Base-by-base conservation (phyloP, 30 jellyfish, hydroid and myxozoan genomes). In the Rhopilema esculentum region DNA sequence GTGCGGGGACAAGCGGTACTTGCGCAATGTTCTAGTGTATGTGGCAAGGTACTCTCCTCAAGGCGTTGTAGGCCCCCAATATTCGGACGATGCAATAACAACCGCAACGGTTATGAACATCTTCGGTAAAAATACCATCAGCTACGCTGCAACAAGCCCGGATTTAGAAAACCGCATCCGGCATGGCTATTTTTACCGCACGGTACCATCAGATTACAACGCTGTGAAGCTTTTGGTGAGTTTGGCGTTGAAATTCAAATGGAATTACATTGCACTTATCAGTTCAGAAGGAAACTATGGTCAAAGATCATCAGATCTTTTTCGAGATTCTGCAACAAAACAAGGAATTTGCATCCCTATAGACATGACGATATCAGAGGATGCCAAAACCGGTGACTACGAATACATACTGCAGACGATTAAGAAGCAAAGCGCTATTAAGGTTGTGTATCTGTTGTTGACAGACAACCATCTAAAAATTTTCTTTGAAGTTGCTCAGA, bases 31-130 rank as follows among this genome's bases (percentile, higher is more conserved):
- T 1, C 84, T 91, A 12, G 88, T 68, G 28, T 23, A 72, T 16
- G 57, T 67, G 19, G 88, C 86, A 0, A 51, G 27, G 8, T 48
- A 62, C 49, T 53, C 22, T 0, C 29, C 86, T 1, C 88, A 69
- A 50, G 97, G 97, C 18, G 82, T 91, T 24, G 29, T 91, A 7
- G 97, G 97, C 27, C 92, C 97, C 0, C 97, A 68, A 66, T 83
- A 76, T 51, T 91, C 97, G 4, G 97, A 91, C 53, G 92, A 86
- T 18, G 97, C 97, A 0, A 83, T 26, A 18, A 80, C 81, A 30
- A 72, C 95, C 6, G 68, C 97, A 9, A 67, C 83, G 4, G 94
- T 91, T 49, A 75, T 83, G 87, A 79, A 66, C 33, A 83, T 91
- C 27, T 91, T 91, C 76, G 94, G 97, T 1, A 83, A 64, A 26